Percentiles rank a stretch among this genome's conserved stretches.
These are phyloP conservation scores for Hassar affinis DNA, from an alignment of 2,113 vertebrate species.

Conservation along the genomic window DNA sequence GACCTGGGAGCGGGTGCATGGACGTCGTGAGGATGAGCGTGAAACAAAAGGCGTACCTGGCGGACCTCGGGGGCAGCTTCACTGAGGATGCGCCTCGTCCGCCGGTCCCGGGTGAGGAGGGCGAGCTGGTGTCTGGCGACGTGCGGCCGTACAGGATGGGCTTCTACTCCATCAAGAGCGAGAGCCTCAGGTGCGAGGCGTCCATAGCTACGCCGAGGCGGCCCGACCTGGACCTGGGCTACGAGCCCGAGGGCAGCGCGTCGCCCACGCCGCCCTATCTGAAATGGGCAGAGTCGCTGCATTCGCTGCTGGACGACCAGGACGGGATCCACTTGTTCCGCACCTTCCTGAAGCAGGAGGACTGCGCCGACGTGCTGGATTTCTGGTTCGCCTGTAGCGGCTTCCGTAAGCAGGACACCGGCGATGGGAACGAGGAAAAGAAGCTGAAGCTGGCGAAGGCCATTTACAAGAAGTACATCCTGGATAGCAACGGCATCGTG, in stretches of 20 bases:
- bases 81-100: constrained; percentile 97
- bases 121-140: constrained; percentile 85
- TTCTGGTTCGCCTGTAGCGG: constrained; percentile 99
- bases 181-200: constrained; percentile 80
- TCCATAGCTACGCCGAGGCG: constrained; percentile 88
- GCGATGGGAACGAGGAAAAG: constrained; percentile 84
- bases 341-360: constrained; percentile 92
- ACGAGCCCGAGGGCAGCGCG: constrained; percentile 95
- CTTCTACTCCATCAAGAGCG: constrained; percentile 79
- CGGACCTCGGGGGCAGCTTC: constrained; percentile 90
- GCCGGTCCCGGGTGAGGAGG: constrained; percentile 95
- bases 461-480: constrained; percentile 94
- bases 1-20: constrained; percentile 64
- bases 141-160: constrained; percentile 73
- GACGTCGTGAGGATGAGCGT: constrained; percentile 85
- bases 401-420: constrained; percentile 88
- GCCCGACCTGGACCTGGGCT: constrained; percentile 93
- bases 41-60: constrained; percentile 82
- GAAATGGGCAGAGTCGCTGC: constrained; percentile 94
- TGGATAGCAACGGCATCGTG: constrained; percentile 88
- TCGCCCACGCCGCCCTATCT: constrained; percentile 95
- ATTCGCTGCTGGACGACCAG: constrained; percentile 94
- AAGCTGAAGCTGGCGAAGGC: constrained; percentile 90
- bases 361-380: constrained; percentile 89
- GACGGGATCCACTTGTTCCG: constrained; percentile 94